These are phyloP conservation scores for Megalopta genalis DNA, from an alignment of 1,140 invertebrate genomes.

Conservation along the genomic window DNA sequence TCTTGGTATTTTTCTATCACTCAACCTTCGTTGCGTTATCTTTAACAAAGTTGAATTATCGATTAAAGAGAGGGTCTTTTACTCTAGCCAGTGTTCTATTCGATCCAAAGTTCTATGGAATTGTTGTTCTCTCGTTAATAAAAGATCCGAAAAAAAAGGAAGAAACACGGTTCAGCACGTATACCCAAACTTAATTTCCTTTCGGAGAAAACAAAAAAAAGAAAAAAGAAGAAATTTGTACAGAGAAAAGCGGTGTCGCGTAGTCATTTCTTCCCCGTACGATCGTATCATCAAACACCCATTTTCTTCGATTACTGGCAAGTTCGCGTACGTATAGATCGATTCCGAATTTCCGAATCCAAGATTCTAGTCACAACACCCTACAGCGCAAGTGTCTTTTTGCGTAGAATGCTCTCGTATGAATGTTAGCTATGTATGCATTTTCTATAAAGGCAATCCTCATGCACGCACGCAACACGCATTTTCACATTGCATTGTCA, in stretches of 20 bases:
- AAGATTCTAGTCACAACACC: background rate
- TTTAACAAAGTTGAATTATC: constrained; percentile 45
- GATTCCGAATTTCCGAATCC: background rate
- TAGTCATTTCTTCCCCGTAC: constrained; percentile 17
- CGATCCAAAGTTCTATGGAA: constrained; percentile 69
- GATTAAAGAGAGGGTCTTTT: constrained; percentile 55
- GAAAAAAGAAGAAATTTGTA: too few relatives aligned
- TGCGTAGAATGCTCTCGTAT: constrained; percentile 19
- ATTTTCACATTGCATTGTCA: constrained; percentile 58
- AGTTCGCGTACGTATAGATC: constrained; percentile 7
- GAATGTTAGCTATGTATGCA: constrained; percentile 38
- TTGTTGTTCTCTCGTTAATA: constrained; percentile 76
- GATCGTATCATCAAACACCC: constrained; percentile 13
- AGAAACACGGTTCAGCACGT: constrained; percentile 52
- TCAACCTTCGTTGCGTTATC: constrained; percentile 43
- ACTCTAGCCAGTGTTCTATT: constrained; percentile 69
- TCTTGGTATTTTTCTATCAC: background rate
- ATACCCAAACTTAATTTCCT: constrained; percentile 59
- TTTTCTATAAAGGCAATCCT: constrained; percentile 53
- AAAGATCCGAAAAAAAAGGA: constrained; percentile 66
- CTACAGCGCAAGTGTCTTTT: constrained; percentile 23
- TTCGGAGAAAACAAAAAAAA: too few relatives aligned
- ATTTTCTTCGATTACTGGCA: background rate
- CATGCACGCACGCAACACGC: constrained; percentile 57
- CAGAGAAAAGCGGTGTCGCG: background rate